Evolutionary conservation across 1,140 invertebrate species (phyloP).

Genomic region (Mactra quadrangularis): DNA sequence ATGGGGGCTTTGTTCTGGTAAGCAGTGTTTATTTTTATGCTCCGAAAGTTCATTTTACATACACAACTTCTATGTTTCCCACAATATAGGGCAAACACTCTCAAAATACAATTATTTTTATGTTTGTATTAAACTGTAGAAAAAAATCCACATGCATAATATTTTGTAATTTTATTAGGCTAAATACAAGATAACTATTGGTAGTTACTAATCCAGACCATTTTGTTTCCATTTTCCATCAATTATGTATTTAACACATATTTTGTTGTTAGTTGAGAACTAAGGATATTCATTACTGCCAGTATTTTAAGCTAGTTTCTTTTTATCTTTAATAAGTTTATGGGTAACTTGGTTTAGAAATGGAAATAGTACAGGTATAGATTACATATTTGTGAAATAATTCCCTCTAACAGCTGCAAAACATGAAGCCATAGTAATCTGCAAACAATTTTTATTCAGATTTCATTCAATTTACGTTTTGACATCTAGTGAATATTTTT

Average conservation of each 20-base stretch:
- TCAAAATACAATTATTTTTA: conserved; percentile 44
- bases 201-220: not conserved
- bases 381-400: conserved; percentile 9
- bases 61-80: conserved; percentile 34
- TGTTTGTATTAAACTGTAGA: conserved; percentile 50
- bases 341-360: conserved; percentile 22
- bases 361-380: conserved; percentile 16
- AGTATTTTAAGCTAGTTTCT: conserved; percentile 22
- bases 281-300: conserved; percentile 39
- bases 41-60: conserved; percentile 18
- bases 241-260: conserved; percentile 48
- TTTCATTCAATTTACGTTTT: no score
- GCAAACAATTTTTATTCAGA: conserved; percentile 17
- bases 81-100: conserved; percentile 24
- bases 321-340: conserved; percentile 49
- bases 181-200: not conserved
- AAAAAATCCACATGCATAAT: conserved; percentile 19
- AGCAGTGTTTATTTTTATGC: conserved; percentile 50
- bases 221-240: conserved; percentile 47
- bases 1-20: conserved; percentile 44
- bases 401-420: conserved; percentile 10
- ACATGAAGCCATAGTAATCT: not conserved
- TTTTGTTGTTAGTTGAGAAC: conserved; percentile 32
- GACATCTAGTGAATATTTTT: no score
- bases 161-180: conserved; percentile 29